Evolutionary conservation across 2,888 invertebrate species (phyloP).

Genomic region (Caradrina kadenii): DNA sequence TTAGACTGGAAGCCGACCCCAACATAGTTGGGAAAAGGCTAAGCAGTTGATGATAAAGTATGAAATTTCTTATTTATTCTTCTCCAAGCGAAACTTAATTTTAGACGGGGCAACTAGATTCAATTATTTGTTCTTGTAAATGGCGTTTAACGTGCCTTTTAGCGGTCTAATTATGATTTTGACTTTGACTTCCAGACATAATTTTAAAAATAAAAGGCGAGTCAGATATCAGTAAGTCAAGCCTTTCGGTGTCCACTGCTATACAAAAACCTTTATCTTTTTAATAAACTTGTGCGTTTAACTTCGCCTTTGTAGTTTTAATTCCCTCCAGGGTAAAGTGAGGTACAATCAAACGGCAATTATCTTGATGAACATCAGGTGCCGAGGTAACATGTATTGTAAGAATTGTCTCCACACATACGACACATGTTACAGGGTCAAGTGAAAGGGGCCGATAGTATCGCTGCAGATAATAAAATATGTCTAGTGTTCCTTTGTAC

Average conservation of each 20-base stretch:
- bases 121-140: too few relatives aligned
- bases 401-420: conserved; percentile 25
- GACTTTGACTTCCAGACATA: too few relatives aligned
- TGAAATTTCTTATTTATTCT: too few relatives aligned
- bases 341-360: conserved; percentile 36
- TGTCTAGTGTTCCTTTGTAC: background rate
- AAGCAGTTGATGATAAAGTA: too few relatives aligned
- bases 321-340: conserved; percentile 11
- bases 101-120: too few relatives aligned
- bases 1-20: too few relatives aligned
- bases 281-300: conserved; percentile 10
- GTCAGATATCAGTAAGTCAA: conserved; percentile 17
- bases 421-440: background rate
- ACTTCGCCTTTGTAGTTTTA: conserved; percentile 23
- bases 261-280: conserved; percentile 6
- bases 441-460: conserved; percentile 32
- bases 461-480: conserved; percentile 14
- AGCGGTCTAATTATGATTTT: too few relatives aligned
- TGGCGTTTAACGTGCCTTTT: too few relatives aligned
- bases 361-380: conserved; percentile 49
- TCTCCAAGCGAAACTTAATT: too few relatives aligned
- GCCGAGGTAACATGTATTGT: conserved; percentile 22
- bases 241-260: background rate
- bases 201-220: background rate
- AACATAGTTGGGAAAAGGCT: too few relatives aligned